Conservation (phyloP, 2,797 vertebrate species). For the Notolabrus celidotus region DNA sequence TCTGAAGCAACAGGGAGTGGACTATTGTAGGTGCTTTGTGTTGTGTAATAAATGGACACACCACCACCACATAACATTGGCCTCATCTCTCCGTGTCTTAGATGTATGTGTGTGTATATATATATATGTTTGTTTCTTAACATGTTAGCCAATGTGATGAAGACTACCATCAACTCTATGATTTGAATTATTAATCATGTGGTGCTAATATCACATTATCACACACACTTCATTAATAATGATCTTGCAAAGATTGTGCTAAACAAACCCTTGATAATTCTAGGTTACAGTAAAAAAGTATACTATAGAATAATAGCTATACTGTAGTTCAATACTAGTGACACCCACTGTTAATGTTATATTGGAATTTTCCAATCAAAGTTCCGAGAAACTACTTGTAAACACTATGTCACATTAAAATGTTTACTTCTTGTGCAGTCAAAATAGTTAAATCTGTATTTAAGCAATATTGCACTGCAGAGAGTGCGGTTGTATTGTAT, state of each 20-base stretch:
- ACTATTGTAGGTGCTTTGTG: constrained; percentile 87
- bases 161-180: not conserved
- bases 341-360: too few species aligned
- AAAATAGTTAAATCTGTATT: not conserved
- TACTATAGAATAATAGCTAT: too few species aligned
- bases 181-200: not conserved
- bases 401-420: too few species aligned
- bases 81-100: constrained; percentile 73
- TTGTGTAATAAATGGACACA: constrained; percentile 88
- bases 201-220: constrained; percentile 3
- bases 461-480: not conserved
- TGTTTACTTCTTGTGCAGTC: not conserved
- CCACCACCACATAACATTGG: constrained; percentile 75
- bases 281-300: not conserved
- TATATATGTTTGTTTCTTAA: constrained; percentile 16
- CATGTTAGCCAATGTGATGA: not conserved
- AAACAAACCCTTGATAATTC: not conserved
- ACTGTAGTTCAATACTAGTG: too few species aligned
- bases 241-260: not conserved
- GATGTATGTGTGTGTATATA: constrained; percentile 25
- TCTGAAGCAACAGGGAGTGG: constrained; percentile 78
- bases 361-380: too few species aligned
- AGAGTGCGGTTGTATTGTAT: not conserved
- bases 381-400: too few species aligned
- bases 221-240: not conserved